Evolutionary conservation across 2,113 vertebrate genomes (phyloP).

Genomic region (Narcine bancroftii): DNA sequence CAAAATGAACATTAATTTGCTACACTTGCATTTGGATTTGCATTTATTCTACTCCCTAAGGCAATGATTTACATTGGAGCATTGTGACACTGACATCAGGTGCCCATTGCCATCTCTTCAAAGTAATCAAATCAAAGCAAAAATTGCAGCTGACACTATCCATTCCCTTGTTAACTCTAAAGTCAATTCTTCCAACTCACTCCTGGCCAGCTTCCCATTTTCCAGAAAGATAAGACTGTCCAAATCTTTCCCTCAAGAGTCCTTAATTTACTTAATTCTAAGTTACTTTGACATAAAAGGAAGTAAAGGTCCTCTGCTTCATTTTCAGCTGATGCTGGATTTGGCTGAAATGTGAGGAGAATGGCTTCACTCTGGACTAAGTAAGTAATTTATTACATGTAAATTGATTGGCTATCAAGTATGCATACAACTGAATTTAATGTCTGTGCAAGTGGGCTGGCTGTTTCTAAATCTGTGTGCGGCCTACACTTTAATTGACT

Average conservation of each 20-base stretch:
- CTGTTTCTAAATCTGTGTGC: not conserved
- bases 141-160: no score
- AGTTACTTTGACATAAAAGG: not conserved
- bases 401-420: not conserved
- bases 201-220: no score
- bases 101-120: not conserved
- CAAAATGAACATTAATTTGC: not conserved
- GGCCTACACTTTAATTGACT: constrained; percentile 6
- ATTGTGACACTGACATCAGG: not conserved
- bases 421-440: not conserved
- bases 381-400: not conserved
- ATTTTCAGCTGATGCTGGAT: not conserved
- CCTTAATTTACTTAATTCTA: not conserved
- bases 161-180: no score
- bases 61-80: not conserved
- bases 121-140: not conserved
- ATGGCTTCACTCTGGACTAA: not conserved
- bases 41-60: not conserved
- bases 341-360: not conserved
- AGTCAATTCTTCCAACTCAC: no score
- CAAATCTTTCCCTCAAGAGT: no score
- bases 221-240: no score
- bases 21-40: not conserved
- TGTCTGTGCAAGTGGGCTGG: no score
- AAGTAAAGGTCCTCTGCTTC: not conserved